These are phyloP conservation scores for Sipha maydis DNA, from an alignment of 2,888 invertebrate genomes.

Conservation along the genomic window DNA sequence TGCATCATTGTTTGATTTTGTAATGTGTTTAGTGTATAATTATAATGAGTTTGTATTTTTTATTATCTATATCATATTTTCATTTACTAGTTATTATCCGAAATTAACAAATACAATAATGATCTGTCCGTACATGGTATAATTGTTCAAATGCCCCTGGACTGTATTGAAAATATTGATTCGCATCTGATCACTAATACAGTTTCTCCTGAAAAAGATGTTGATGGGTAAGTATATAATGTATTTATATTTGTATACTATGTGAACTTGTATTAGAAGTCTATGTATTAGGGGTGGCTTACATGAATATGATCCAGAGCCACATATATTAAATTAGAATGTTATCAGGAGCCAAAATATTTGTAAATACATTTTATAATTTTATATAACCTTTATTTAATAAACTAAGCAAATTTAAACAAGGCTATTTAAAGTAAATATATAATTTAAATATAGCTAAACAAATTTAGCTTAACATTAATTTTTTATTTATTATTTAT, in stretches of 20 bases:
- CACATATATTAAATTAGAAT: too few relatives aligned
- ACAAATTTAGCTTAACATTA: too few relatives aligned
- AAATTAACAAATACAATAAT: constrained; percentile 81
- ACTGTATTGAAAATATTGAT: constrained; percentile 84
- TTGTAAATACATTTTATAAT: too few relatives aligned
- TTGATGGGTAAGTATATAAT: constrained; percentile 81
- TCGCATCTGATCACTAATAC: constrained; percentile 86
- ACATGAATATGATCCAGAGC: too few relatives aligned
- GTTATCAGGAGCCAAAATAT: too few relatives aligned
- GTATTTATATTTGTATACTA: neutral
- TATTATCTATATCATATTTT: neutral
- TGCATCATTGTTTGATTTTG: constrained; percentile 12
- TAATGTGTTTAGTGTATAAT: neutral
- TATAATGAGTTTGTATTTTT: neutral
- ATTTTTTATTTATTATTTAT: too few relatives aligned
- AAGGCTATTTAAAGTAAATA: too few relatives aligned
- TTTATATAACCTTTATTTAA: too few relatives aligned
- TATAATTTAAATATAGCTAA: too few relatives aligned
- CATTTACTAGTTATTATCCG: constrained; percentile 73
- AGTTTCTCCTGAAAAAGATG: constrained; percentile 91
- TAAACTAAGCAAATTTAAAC: too few relatives aligned
- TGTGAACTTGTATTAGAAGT: neutral
- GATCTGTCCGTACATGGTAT: constrained; percentile 91
- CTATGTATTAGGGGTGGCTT: too few relatives aligned
- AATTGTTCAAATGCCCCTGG: constrained; percentile 96